phyloP scores from a whole-genome alignment of 2,113 vertebrate genomes.

The Tychaedon coryphoeus region DNA sequence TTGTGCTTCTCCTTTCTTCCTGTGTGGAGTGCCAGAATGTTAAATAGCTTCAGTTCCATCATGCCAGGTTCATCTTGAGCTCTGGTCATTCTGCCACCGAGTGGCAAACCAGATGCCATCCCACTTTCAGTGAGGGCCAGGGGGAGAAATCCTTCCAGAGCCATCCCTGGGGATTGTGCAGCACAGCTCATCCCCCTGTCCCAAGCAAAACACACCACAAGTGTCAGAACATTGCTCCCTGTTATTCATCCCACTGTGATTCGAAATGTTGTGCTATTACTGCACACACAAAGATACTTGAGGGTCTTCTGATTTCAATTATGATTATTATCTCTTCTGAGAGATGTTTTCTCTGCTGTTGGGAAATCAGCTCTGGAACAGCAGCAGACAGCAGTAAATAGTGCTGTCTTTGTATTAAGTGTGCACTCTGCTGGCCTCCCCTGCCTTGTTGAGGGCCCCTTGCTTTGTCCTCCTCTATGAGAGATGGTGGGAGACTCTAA shows the following conservation, averaged over 20 bases:
- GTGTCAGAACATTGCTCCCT: not conserved
- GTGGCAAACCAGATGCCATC: not conserved
- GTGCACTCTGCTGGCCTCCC: not conserved
- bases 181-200: not conserved
- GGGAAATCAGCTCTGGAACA: constrained; percentile 56
- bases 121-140: not conserved
- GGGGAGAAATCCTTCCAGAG: not conserved
- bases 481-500: not conserved
- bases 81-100: not conserved
- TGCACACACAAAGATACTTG: constrained; percentile 46
- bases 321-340: constrained; percentile 69
- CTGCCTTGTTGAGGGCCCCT: not conserved
- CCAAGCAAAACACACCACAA: not conserved
- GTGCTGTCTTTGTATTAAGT: not conserved
- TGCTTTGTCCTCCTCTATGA: not conserved
- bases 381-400: constrained; percentile 16
- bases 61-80: not conserved
- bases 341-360: constrained; percentile 21
- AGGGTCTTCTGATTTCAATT: constrained; percentile 75
- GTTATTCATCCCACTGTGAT: constrained; percentile 7
- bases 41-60: constrained; percentile 16
- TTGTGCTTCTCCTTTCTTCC: not conserved
- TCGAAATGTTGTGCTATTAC: constrained; percentile 27
- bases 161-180: not conserved
- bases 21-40: not conserved